Conservation (phyloP, 1,140 invertebrate species). For the Babylonia areolata region DNA sequence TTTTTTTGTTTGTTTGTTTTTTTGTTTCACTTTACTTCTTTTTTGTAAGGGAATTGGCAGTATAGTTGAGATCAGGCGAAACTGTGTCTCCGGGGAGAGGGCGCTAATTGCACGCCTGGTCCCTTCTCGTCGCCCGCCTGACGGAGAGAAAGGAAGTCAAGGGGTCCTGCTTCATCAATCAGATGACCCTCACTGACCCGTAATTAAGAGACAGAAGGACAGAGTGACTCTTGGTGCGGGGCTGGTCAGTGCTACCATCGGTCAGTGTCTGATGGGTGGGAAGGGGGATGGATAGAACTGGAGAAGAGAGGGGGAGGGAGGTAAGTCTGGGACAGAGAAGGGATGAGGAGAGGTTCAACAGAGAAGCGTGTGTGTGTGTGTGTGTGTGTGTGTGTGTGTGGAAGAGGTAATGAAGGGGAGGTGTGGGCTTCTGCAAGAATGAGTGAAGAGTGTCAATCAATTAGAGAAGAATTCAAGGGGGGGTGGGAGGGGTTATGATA, state of each 20-base stretch:
- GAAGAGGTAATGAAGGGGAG: too few species aligned
- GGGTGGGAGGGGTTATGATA: too few species aligned
- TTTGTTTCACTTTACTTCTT: too few species aligned
- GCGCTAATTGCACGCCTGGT: neutral
- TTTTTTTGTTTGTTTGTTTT: too few species aligned
- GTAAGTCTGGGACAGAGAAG: neutral
- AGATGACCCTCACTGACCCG: conserved; percentile 20
- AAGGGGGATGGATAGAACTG: too few species aligned
- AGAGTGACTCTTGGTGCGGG: neutral
- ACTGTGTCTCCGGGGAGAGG: neutral
- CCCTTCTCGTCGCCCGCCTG: neutral
- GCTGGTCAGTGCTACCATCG: neutral
- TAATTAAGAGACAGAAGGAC: conserved; percentile 1
- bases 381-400: too few species aligned
- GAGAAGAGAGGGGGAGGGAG: neutral
- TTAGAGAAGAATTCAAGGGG: too few species aligned
- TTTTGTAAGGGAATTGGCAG: too few species aligned
- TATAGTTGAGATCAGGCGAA: too few species aligned
- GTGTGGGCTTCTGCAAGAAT: too few species aligned
- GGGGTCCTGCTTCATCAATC: conserved; percentile 9
- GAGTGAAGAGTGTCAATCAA: too few species aligned
- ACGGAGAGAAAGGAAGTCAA: neutral
- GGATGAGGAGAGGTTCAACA: too few species aligned
- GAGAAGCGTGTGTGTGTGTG: neutral
- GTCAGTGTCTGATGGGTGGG: neutral